Evolutionary conservation across 2,888 invertebrate species (phyloP).

Genomic region (Lasioglossum morio): DNA sequence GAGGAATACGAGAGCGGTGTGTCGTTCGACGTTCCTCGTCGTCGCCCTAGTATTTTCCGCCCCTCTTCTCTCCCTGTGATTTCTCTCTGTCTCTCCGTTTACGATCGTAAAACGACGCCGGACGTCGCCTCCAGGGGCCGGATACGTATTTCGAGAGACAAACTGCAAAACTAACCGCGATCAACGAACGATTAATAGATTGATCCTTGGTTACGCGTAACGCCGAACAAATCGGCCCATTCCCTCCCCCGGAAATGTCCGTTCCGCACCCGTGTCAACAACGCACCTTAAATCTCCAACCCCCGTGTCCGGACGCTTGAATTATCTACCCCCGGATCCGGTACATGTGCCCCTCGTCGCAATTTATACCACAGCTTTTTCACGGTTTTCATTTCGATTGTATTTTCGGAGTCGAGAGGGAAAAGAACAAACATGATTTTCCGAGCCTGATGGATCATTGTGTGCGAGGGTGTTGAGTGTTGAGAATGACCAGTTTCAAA

Average conservation of each 20-base stretch:
- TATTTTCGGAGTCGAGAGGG: conserved; percentile 34
- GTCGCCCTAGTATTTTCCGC: conserved; percentile 64
- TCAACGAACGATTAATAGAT: conserved; percentile 64
- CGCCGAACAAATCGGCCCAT: conserved; percentile 28
- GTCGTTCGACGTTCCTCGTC: conserved; percentile 62
- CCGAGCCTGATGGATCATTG: background rate
- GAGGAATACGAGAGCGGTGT: conserved; percentile 46
- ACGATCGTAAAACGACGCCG: conserved; percentile 62
- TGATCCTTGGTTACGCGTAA: conserved; percentile 58
- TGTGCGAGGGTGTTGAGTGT: background rate
- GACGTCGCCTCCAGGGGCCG: conserved; percentile 43
- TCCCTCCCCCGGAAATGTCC: conserved; percentile 39
- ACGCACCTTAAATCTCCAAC: conserved; percentile 38
- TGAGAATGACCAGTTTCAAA: too few relatives aligned
- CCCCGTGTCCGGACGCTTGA: conserved; percentile 12
- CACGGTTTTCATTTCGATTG: conserved; percentile 10
- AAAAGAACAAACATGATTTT: conserved; percentile 6
- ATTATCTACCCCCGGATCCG: background rate
- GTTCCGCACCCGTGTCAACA: conserved; percentile 21
- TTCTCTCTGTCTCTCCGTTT: conserved; percentile 48
- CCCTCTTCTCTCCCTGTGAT: conserved; percentile 37
- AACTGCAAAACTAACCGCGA: conserved; percentile 23
- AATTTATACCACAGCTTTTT: conserved; percentile 40
- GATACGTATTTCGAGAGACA: conserved; percentile 65
- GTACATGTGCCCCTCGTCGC: background rate